These are phyloP conservation scores for Drosophila seclusa DNA, from an alignment of 2,888 invertebrate species.

Conservation along the genomic window DNA sequence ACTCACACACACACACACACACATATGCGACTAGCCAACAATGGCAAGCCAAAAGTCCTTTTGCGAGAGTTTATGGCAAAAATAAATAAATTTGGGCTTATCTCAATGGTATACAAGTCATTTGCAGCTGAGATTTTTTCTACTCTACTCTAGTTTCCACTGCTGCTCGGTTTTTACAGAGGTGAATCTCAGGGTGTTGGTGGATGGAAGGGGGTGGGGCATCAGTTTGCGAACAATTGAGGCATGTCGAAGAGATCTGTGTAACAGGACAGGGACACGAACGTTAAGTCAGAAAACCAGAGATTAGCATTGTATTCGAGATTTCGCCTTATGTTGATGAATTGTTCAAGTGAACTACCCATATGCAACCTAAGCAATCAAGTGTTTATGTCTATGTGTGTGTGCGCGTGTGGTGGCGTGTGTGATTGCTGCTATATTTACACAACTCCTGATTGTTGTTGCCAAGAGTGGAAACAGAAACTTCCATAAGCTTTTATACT, in stretches of 20 bases:
- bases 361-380: slow-evolving; percentile 18
- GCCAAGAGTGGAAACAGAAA: not conserved
- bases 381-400: slow-evolving; percentile 1
- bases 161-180: slow-evolving; percentile 20
- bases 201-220: too few species aligned
- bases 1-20: slow-evolving; percentile 20
- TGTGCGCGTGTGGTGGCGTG: not conserved
- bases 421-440: not conserved
- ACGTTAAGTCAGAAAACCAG: slow-evolving; percentile 12
- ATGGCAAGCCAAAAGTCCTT: slow-evolving; percentile 74
- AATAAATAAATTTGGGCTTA: slow-evolving; percentile 80
- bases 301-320: slow-evolving; percentile 43
- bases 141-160: slow-evolving; percentile 14
- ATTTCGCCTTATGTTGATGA: slow-evolving; percentile 24
- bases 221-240: slow-evolving; percentile 59
- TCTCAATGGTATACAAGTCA: slow-evolving; percentile 80
- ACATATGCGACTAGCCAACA: slow-evolving; percentile 42
- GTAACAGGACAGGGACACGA: slow-evolving; percentile 56
- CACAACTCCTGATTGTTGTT: not conserved
- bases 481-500: not conserved
- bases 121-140: slow-evolving; percentile 79
- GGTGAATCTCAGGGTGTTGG: slow-evolving; percentile 22
- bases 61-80: slow-evolving; percentile 78
- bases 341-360: slow-evolving; percentile 22
- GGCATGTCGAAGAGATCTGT: slow-evolving; percentile 54